Conservation (phyloP, 2,797 vertebrate species). For the Cichlasoma orientale region DNA sequence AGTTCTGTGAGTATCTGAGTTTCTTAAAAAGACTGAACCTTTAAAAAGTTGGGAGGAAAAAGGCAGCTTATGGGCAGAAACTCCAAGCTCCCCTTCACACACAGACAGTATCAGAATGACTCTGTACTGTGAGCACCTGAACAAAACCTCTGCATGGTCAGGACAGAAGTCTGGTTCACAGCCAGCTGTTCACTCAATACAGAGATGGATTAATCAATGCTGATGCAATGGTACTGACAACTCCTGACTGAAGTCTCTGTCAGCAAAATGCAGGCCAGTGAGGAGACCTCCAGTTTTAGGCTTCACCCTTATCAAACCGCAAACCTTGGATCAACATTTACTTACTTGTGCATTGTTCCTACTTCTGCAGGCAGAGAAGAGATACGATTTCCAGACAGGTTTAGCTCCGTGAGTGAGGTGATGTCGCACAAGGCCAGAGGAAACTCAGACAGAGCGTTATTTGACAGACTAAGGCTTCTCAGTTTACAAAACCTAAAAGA, state of each 20-base stretch:
- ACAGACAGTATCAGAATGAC: slow-evolving; percentile 33
- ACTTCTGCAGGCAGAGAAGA: slow-evolving; percentile 83
- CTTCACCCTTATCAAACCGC: not conserved
- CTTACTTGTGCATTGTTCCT: slow-evolving; percentile 90
- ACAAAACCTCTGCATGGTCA: slow-evolving; percentile 33
- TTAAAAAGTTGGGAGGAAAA: not conserved
- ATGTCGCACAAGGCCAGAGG: slow-evolving; percentile 90
- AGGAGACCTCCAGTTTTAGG: slow-evolving; percentile 17
- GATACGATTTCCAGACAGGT: slow-evolving; percentile 92
- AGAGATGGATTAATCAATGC: slow-evolving; percentile 49
- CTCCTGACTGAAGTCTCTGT: slow-evolving; percentile 21
- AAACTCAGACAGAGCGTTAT: slow-evolving; percentile 91
- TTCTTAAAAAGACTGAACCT: not conserved
- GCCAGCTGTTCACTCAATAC: slow-evolving; percentile 55
- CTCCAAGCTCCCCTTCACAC: not conserved
- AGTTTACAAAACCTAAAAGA: slow-evolving; percentile 91
- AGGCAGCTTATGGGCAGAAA: not conserved
- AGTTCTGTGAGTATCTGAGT: not conserved
- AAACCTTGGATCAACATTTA: slow-evolving; percentile 26
- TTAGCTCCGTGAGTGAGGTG: slow-evolving; percentile 89
- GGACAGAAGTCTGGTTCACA: slow-evolving; percentile 33
- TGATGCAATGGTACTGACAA: slow-evolving; percentile 36
- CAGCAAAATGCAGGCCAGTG: slow-evolving; percentile 26
- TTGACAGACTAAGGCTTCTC: slow-evolving; percentile 95
- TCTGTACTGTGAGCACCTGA: slow-evolving; percentile 41